Conservation (phyloP, 2,888 invertebrate species). For the Netelia melanura region DNA sequence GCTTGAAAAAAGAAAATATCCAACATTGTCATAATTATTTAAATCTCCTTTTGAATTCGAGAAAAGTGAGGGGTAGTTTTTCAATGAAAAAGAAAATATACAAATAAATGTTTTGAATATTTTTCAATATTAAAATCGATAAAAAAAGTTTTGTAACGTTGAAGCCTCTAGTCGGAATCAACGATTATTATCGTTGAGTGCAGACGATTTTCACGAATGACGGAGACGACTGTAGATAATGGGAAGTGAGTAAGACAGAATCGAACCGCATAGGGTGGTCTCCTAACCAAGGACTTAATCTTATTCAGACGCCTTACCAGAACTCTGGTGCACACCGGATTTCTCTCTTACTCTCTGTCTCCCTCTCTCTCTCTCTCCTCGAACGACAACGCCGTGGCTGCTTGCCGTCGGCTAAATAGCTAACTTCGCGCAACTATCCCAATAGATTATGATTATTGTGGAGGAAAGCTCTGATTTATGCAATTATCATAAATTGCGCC, state of each 20-base stretch:
- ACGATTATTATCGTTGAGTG: neutral
- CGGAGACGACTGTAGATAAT: conserved; percentile 28
- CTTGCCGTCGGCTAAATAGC: conserved; percentile 83
- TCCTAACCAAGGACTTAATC: conserved; percentile 78
- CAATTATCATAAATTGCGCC: conserved; percentile 84
- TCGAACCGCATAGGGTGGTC: conserved; percentile 55
- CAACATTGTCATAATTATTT: no score
- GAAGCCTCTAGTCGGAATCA: neutral
- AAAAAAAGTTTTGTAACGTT: neutral
- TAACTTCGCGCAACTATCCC: conserved; percentile 84
- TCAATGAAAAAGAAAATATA: no score
- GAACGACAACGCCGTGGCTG: conserved; percentile 68
- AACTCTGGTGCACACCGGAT: conserved; percentile 43
- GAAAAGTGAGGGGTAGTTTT: no score
- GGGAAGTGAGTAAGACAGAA: neutral
- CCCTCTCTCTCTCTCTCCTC: conserved; percentile 72
- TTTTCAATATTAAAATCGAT: no score
- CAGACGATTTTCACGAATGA: neutral
- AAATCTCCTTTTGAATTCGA: no score
- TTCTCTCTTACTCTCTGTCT: conserved; percentile 68
- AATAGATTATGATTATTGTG: conserved; percentile 84
- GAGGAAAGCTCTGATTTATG: conserved; percentile 84
- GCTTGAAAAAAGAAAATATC: no score
- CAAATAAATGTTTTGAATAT: no score
- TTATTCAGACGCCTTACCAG: conserved; percentile 76